Percentiles rank a stretch among this genome's conserved stretches.
Evolutionary conservation across 1,140 invertebrate genomes (phyloP).

Genomic region (Uloborus diversus): DNA sequence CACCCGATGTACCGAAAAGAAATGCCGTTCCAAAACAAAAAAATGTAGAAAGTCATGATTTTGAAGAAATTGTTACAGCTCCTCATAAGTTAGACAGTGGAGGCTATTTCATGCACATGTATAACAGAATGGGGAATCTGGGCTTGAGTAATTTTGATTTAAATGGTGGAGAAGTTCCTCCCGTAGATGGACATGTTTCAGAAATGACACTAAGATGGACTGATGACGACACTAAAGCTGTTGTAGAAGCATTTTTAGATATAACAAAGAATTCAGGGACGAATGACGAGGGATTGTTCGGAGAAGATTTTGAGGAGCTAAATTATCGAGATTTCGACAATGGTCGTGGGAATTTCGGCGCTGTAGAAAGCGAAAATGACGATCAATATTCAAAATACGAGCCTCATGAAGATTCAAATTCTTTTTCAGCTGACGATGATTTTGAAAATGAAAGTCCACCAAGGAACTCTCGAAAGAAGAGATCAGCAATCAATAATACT

Average conservation of each 20-base stretch:
- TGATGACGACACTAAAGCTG: constrained; percentile 26
- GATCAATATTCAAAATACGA: neutral
- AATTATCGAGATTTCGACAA: too few species aligned
- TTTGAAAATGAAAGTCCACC: neutral
- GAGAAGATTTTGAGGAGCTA: neutral
- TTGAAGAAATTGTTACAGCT: too few species aligned
- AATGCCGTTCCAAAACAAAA: too few species aligned
- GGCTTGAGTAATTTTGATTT: constrained; percentile 18
- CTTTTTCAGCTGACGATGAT: neutral
- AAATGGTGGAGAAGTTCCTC: neutral
- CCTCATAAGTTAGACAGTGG: too few species aligned
- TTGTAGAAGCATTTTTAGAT: constrained; percentile 14
- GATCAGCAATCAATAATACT: neutral
- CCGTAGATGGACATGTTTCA: constrained; percentile 18
- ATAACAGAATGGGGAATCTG: constrained; percentile 31
- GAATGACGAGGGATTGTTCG: too few species aligned
- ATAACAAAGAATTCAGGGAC: neutral
- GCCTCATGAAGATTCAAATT: neutral
- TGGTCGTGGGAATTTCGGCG: neutral
- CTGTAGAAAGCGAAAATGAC: neutral
- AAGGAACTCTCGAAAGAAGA: neutral
- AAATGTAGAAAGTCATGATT: too few species aligned
- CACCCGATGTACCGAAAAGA: too few species aligned
- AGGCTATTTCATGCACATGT: constrained; percentile 40
- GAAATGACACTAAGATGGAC: constrained; percentile 29